Evolutionary conservation across 2,797 vertebrate genomes (phyloP), one percentile per base, ranked within the genome.

Genomic region (Parotocinclus haroldoi): DNA sequence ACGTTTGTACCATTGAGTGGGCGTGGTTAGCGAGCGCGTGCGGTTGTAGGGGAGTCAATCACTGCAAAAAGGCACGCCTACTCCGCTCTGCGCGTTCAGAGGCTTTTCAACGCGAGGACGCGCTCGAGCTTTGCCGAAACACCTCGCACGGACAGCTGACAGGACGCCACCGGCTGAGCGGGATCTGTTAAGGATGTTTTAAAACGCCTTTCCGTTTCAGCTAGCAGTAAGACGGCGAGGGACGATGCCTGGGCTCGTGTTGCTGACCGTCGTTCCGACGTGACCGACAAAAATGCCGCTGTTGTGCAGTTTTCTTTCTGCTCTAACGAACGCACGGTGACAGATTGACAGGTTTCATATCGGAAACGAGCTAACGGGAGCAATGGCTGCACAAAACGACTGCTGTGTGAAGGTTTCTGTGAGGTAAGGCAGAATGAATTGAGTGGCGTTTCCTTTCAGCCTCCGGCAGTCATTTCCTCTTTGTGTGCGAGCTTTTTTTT

Each of bases 371-470:
- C 66, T 62, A 61, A 18, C 72, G 61, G 76, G 65, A 76, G 84
- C 37, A 78, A 96, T 96, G 95, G 94, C 93, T 79, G 86, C 85
- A 66, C 91, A 84, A 80, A 89, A 87, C 71, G 95, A 96, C 85
- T 94, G 93, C 88, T 92, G 87, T 62, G 95, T 98, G 74, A 95
- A 96, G 92, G 95, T 97, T 81, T 94, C 92, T 16, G 78, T 96
- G 84, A 95, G 95, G 95, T 97, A 90, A 91, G 91, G 38, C 36
- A 11, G 17, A 46, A 18, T 10, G 4, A 27, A 27, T 42, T 7
- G 10, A 42, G 48, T 16, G n/a, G 13, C n/a, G n/a, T 9, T 4
- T 9, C 13, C n/a, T 8, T 8, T 6, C n/a, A 8, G 11, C 8
- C 7, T 12, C 10, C 9, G 9, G 38, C 53, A 7, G 14, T 19